A percentile compares a stretch with the other conserved stretches of the same genome.
Conservation (phyloP, 64 coral and sea anemone genomes). For the Porites lutea region DNA sequence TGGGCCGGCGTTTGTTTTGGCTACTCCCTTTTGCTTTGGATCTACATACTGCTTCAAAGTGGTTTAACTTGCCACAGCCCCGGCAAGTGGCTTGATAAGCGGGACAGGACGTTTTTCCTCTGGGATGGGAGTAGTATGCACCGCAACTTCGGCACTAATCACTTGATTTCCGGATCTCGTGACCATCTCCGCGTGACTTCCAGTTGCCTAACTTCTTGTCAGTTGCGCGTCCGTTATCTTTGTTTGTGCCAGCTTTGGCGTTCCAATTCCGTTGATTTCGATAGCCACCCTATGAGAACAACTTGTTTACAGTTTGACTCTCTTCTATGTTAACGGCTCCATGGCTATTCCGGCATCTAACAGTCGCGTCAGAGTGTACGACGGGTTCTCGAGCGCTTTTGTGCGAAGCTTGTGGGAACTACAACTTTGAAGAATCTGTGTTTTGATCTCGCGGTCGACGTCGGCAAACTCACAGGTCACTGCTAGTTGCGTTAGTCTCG, state of each 20-base stretch:
- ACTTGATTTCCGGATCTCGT: slow-evolving; percentile 16
- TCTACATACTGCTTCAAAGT: slow-evolving; percentile 43
- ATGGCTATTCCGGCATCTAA: slow-evolving; percentile 63
- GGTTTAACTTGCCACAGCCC: slow-evolving; percentile 43
- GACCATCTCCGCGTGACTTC: no score
- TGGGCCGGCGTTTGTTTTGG: not conserved
- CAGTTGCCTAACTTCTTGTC: no score
- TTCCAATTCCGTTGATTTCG: no score
- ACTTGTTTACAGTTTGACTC: not conserved
- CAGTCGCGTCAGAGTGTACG: slow-evolving; percentile 25
- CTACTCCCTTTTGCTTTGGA: slow-evolving; percentile 3
- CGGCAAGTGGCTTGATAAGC: no score
- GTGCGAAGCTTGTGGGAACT: slow-evolving; percentile 35
- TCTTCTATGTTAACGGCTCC: slow-evolving; percentile 49
- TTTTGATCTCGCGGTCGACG: slow-evolving; percentile 37
- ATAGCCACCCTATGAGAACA: no score
- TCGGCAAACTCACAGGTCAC: slow-evolving; percentile 40
- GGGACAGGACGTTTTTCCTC: slow-evolving; percentile 15
- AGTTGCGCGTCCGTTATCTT: no score
- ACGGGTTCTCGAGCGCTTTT: slow-evolving; percentile 65
- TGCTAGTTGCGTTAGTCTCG: slow-evolving; percentile 26
- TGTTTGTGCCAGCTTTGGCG: no score
- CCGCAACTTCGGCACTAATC: not conserved
- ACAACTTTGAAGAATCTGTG: slow-evolving; percentile 32
- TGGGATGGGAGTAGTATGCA: not conserved